Evolutionary conservation across 2,113 vertebrate species (phyloP).

Genomic region (Cyphomyrus discorhynchus): DNA sequence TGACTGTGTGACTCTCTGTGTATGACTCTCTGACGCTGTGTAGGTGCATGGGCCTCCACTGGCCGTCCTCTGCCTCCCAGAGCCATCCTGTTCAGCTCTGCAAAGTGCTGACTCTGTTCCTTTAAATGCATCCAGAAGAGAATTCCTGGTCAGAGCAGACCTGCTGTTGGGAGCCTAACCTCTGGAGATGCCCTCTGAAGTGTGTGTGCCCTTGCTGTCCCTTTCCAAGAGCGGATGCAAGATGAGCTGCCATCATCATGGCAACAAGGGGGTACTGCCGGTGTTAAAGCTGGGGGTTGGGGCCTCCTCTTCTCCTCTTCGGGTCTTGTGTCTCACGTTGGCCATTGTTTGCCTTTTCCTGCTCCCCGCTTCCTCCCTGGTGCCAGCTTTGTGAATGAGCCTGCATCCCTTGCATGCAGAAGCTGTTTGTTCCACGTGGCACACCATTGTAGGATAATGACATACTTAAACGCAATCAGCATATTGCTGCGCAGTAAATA

Average conservation of each 20-base stretch:
- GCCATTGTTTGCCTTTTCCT: neutral
- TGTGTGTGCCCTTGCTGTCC: neutral
- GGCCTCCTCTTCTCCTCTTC: neutral
- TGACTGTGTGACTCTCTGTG: neutral
- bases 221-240: neutral
- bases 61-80: neutral
- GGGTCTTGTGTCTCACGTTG: neutral
- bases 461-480: conserved; percentile 63
- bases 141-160: conserved; percentile 25
- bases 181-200: neutral
- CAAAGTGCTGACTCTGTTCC: conserved; percentile 29
- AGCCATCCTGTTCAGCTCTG: neutral
- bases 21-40: neutral
- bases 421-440: conserved; percentile 64
- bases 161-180: neutral
- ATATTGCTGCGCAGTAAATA: conserved; percentile 63
- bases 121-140: conserved; percentile 29
- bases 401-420: conserved; percentile 57
- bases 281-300: neutral
- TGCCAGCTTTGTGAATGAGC: conserved; percentile 26
- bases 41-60: neutral
- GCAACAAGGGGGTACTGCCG: neutral
- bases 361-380: conserved; percentile 5
- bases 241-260: neutral
- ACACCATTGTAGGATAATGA: conserved; percentile 60